Percentiles rank a stretch among this genome's conserved stretches.
These are phyloP conservation scores for Drosophila nasuta DNA, from an alignment of 1,140 invertebrate species.

Conservation along the genomic window DNA sequence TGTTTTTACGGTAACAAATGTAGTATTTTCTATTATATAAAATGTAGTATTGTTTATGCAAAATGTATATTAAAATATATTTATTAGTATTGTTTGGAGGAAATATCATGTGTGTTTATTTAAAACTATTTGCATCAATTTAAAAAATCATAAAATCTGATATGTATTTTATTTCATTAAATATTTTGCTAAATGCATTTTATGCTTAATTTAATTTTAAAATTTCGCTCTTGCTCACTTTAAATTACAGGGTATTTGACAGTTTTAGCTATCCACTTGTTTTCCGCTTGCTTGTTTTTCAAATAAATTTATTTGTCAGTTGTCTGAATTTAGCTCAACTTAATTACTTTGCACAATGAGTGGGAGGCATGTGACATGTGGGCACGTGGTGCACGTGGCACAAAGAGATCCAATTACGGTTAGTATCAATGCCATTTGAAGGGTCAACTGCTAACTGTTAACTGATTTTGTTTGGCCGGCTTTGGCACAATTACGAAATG, in stretches of 20 bases:
- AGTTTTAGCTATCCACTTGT: background rate
- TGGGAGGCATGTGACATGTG: conserved; percentile 6
- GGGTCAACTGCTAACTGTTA: conserved; percentile 33
- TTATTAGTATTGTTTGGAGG: too few relatives aligned
- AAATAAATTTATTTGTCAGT: conserved; percentile 27
- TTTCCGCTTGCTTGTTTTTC: conserved; percentile 1
- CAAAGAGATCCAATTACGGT: conserved; percentile 50
- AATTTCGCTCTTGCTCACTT: too few relatives aligned
- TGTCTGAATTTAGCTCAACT: conserved; percentile 24
- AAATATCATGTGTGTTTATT: too few relatives aligned
- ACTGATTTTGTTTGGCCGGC: conserved; percentile 40
- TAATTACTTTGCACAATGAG: conserved; percentile 41
- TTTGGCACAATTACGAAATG: conserved; percentile 27
- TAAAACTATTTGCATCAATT: too few relatives aligned
- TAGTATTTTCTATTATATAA: too few relatives aligned
- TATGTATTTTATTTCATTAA: too few relatives aligned
- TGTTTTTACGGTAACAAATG: too few relatives aligned
- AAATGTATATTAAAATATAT: too few relatives aligned
- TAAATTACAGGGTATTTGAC: background rate
- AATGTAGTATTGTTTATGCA: too few relatives aligned
- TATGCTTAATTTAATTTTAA: too few relatives aligned
- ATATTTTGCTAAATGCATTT: too few relatives aligned
- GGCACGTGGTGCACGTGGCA: conserved; percentile 17
- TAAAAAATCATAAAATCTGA: too few relatives aligned
- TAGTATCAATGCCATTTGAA: conserved; percentile 30